phyloP scores from a whole-genome alignment of 2,113 vertebrate genomes.

The Desmodus rotundus region DNA sequence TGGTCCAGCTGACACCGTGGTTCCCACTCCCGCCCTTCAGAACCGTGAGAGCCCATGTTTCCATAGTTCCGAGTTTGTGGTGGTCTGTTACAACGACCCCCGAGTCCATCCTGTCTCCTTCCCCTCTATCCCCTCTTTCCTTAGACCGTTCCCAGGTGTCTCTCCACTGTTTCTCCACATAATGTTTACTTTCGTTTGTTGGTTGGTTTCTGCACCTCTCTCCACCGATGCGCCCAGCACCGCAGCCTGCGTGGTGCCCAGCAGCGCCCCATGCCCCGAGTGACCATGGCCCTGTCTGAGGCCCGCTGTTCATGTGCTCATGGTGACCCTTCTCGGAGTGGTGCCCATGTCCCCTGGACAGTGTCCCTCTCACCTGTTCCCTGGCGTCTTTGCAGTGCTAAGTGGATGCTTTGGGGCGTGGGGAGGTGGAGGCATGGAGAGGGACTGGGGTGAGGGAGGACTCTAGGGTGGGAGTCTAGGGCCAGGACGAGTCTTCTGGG shows the following conservation, averaged over 20 bases:
- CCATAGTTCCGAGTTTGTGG: background rate
- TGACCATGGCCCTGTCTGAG: background rate
- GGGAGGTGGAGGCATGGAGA: background rate
- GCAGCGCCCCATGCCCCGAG: rapidly evolving
- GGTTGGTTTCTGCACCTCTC: background rate
- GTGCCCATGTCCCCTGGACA: background rate
- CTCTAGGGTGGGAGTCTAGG: background rate
- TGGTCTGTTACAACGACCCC: background rate
- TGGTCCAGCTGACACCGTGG: too few relatives aligned
- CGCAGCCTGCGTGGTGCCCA: rapidly evolving
- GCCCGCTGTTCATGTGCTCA: background rate
- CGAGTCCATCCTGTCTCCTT: background rate
- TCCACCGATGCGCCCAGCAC: background rate
- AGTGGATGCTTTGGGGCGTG: background rate
- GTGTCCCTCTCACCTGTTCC: background rate
- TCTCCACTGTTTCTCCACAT: background rate
- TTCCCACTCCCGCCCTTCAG: background rate
- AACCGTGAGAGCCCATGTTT: background rate
- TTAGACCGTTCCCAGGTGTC: background rate
- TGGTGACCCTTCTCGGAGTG: background rate
- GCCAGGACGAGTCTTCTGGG: background rate
- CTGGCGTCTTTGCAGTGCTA: background rate
- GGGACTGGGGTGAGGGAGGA: background rate
- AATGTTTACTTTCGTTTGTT: background rate
- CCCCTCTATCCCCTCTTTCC: background rate